These are phyloP conservation scores for Euborellia annulipes DNA, from an alignment of 1,140 invertebrate genomes.

Conservation along the genomic window DNA sequence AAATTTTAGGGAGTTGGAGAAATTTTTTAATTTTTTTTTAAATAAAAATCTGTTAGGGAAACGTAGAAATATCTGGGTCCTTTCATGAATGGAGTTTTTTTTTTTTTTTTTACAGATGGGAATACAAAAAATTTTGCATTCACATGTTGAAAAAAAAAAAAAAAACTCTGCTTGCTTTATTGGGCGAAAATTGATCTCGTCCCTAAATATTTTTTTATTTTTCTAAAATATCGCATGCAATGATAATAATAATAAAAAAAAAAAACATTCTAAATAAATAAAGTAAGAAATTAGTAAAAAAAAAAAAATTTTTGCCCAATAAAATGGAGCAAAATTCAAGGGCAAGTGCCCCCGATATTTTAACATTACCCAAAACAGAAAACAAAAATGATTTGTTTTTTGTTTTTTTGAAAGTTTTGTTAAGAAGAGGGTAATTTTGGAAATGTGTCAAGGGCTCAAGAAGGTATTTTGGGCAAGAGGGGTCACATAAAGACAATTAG, in stretches of 20 bases:
- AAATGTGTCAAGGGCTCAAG: not conserved
- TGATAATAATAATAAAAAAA: too few relatives aligned
- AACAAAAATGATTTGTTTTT: conserved; percentile 5
- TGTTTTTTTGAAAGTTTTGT: conserved; percentile 10
- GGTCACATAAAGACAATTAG: conserved; percentile 25
- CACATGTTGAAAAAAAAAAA: too few relatives aligned
- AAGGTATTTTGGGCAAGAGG: conserved; percentile 9
- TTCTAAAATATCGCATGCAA: too few relatives aligned
- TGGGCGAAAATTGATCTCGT: too few relatives aligned
- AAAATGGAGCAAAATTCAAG: conserved; percentile 2
- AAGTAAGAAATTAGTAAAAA: conserved; percentile 30
- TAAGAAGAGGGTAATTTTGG: conserved; percentile 7
- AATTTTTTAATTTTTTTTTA: too few relatives aligned
- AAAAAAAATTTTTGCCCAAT: conserved; percentile 25
- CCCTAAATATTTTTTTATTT: too few relatives aligned
- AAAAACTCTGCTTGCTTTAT: too few relatives aligned
- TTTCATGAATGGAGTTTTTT: conserved; percentile 5
- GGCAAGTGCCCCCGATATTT: not conserved
- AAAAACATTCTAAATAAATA: too few relatives aligned
- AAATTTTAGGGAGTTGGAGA: conserved; percentile 3
- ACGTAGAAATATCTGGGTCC: too few relatives aligned
- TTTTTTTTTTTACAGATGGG: not conserved
- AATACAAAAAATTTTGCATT: too few relatives aligned
- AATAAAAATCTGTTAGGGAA: too few relatives aligned
- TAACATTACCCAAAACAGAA: conserved; percentile 3